phyloP scores from a whole-genome alignment of 2,888 invertebrate genomes.

The Morpho helenor region DNA sequence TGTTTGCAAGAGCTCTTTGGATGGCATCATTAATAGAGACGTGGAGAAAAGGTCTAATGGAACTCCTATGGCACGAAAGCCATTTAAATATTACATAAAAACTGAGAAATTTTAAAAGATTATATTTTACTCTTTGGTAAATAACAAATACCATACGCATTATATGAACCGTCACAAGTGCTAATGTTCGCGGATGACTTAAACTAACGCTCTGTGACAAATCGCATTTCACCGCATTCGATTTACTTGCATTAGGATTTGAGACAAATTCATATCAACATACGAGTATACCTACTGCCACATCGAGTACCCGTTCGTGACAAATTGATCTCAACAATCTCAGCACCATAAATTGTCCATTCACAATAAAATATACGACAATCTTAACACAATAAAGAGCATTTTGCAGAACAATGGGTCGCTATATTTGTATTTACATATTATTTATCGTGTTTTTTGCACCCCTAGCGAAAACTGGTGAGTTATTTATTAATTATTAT shows the following conservation, averaged over 20 bases:
- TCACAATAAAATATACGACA: not conserved
- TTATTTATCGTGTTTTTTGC: slow-evolving; percentile 5
- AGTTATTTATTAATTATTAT: not conserved
- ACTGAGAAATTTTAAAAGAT: too few species aligned
- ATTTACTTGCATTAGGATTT: slow-evolving; percentile 18
- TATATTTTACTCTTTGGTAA: too few species aligned
- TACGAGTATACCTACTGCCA: slow-evolving; percentile 9
- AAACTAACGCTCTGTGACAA: slow-evolving; percentile 20
- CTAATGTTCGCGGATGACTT: slow-evolving; percentile 9
- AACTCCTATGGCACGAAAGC: too few species aligned
- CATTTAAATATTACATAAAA: too few species aligned
- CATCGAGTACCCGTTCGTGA: not conserved
- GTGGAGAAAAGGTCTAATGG: too few species aligned
- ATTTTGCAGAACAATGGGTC: slow-evolving; percentile 9
- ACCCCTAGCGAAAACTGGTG: slow-evolving; percentile 9
- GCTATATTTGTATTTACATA: slow-evolving; percentile 6
- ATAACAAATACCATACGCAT: too few species aligned
- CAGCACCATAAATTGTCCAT: too few species aligned
- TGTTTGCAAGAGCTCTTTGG: too few species aligned
- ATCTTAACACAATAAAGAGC: not conserved
- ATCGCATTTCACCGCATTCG: slow-evolving; percentile 30
- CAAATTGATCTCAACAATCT: not conserved
- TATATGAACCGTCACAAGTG: not conserved
- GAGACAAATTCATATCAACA: slow-evolving; percentile 12
- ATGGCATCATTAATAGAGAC: too few species aligned